phyloP scores from a whole-genome alignment of 2,888 invertebrate species.

The Apamea sordens region DNA sequence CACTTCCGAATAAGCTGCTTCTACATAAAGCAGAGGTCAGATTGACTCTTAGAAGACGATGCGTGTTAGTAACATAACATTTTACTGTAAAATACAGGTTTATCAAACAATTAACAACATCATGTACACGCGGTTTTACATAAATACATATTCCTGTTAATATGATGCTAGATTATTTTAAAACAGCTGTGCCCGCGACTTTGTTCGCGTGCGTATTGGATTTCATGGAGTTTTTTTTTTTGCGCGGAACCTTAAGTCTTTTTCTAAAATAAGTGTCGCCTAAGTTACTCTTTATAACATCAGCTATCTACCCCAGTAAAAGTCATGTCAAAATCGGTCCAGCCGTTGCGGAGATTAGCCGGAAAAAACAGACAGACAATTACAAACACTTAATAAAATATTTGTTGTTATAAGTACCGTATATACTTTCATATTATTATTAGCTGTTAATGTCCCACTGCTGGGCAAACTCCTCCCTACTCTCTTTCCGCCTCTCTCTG shows the following conservation, averaged over 20 bases:
- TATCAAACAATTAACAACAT: constrained; percentile 56
- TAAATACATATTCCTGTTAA: constrained; percentile 38
- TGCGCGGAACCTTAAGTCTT: neutral
- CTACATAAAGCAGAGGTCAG: constrained; percentile 88
- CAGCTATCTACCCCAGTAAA: neutral
- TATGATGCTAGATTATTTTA: constrained; percentile 24
- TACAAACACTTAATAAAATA: no score
- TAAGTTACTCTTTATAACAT: neutral
- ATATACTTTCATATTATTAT: no score
- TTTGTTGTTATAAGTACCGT: no score
- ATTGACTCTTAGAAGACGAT: constrained; percentile 89
- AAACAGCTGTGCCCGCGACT: neutral
- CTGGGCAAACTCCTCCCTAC: no score
- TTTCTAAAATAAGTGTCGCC: neutral
- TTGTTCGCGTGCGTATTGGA: neutral
- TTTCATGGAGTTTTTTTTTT: neutral
- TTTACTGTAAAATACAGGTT: constrained; percentile 40
- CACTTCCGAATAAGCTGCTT: constrained; percentile 98
- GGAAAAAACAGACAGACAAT: neutral
- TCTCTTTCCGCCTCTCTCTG: no score
- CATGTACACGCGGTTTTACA: constrained; percentile 50
- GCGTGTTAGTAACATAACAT: constrained; percentile 83
- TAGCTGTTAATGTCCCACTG: no score
- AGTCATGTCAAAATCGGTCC: neutral
- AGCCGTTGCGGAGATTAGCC: neutral